These are phyloP conservation scores for Aptenodytes patagonicus DNA, from an alignment of 2,113 vertebrate genomes.

Conservation along the genomic window DNA sequence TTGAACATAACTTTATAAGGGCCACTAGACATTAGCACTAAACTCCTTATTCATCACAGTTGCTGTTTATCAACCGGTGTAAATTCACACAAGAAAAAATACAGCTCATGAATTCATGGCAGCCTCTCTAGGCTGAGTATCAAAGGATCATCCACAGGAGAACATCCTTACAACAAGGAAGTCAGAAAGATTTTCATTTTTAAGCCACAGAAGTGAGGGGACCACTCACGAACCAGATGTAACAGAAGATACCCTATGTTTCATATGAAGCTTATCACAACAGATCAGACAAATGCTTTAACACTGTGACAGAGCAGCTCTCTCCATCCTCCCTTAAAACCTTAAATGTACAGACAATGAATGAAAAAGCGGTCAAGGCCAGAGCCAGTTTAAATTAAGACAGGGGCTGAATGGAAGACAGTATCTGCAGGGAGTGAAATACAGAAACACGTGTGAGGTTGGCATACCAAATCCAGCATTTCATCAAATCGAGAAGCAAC, in stretches of 20 bases:
- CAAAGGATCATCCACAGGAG: background rate
- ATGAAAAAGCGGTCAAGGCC: background rate
- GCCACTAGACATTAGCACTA: background rate
- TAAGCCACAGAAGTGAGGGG: background rate
- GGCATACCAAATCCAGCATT: background rate
- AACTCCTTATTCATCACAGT: background rate
- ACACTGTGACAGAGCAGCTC: background rate
- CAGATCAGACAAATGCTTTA: background rate
- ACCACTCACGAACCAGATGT: background rate
- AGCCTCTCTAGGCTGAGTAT: background rate
- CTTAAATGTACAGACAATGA: background rate
- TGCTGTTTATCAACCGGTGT: background rate
- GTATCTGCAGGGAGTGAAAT: background rate
- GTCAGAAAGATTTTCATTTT: background rate
- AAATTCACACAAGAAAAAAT: background rate
- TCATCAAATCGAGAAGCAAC: background rate
- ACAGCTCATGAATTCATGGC: background rate
- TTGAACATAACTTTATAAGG: background rate
- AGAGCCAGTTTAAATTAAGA: background rate
- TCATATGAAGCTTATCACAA: background rate
- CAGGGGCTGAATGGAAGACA: background rate
- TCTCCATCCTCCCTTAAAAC: background rate
- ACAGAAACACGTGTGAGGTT: background rate
- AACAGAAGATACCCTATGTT: fast-evolving
- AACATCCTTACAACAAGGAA: background rate